phyloP scores from a whole-genome alignment of 2,888 invertebrate genomes.

The Pachliopta kotzebuea region DNA sequence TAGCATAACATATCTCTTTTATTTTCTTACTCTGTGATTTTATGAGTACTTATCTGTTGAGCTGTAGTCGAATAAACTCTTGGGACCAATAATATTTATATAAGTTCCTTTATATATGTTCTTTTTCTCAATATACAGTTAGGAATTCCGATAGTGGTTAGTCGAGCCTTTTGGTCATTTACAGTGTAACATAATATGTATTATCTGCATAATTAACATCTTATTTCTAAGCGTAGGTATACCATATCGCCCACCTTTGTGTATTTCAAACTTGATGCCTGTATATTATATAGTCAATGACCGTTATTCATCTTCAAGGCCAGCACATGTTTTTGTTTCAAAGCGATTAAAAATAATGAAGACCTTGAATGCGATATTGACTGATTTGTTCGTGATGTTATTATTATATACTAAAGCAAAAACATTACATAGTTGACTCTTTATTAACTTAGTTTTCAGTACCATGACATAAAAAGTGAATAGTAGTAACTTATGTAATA shows the following conservation, averaged over 20 bases:
- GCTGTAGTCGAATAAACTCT: too few relatives aligned
- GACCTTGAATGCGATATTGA: background rate
- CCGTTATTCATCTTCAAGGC: background rate
- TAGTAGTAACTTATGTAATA: too few relatives aligned
- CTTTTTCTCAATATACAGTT: background rate
- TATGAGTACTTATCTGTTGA: too few relatives aligned
- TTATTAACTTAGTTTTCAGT: background rate
- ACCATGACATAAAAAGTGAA: too few relatives aligned
- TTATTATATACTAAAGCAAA: background rate
- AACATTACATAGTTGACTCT: background rate
- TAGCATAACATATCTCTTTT: background rate
- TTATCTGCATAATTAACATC: background rate
- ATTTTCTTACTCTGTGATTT: background rate
- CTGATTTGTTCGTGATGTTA: background rate
- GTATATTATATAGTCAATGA: constrained; percentile 1
- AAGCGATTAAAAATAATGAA: background rate
- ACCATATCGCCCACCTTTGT: constrained; percentile 1
- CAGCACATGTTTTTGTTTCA: background rate
- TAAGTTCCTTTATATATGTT: background rate
- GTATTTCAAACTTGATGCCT: background rate
- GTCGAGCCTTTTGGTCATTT: background rate
- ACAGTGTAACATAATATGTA: too few relatives aligned
- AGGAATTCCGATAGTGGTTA: background rate
- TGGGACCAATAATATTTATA: background rate
- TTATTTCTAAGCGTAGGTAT: background rate